phyloP scores from a whole-genome alignment of 2,797 vertebrate genomes.

The Pseudotriccus pelzelni region DNA sequence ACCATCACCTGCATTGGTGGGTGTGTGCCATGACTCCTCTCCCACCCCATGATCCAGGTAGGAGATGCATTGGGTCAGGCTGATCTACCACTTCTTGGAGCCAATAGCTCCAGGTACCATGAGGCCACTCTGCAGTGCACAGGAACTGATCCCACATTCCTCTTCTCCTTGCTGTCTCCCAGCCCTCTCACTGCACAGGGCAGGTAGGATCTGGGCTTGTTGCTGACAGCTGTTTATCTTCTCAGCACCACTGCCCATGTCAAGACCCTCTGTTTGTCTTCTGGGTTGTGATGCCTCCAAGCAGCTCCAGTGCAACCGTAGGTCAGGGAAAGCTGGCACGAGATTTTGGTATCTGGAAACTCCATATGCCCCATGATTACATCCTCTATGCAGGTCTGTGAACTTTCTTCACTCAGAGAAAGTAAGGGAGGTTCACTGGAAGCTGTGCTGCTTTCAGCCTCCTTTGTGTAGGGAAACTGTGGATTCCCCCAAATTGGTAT shows the following conservation, averaged over 20 bases:
- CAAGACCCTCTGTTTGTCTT: not conserved
- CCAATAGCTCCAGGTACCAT: not conserved
- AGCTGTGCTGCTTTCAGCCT: not conserved
- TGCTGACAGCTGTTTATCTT: not conserved
- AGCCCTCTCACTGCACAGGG: not conserved
- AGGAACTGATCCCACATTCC: not conserved
- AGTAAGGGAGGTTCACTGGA: not conserved
- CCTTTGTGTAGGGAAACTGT: not conserved
- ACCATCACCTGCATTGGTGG: not conserved
- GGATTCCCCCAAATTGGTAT: not conserved
- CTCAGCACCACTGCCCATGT: not conserved
- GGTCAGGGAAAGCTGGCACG: not conserved
- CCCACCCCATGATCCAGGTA: rapidly evolving
- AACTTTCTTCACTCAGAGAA: not conserved
- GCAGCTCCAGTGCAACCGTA: not conserved
- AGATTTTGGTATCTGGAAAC: not conserved
- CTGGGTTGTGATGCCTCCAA: not conserved
- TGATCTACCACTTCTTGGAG: not conserved
- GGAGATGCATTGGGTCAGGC: not conserved
- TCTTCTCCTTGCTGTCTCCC: not conserved
- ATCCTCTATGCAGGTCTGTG: not conserved
- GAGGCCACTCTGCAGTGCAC: not conserved
- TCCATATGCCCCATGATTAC: rapidly evolving
- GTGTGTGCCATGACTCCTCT: not conserved
- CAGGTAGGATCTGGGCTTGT: not conserved